Evolutionary conservation across 53 echinoderm and acorn worm species (phyloP), one percentile per base, ranked within the genome.

Genomic region (Pentamera pediparva): DNA sequence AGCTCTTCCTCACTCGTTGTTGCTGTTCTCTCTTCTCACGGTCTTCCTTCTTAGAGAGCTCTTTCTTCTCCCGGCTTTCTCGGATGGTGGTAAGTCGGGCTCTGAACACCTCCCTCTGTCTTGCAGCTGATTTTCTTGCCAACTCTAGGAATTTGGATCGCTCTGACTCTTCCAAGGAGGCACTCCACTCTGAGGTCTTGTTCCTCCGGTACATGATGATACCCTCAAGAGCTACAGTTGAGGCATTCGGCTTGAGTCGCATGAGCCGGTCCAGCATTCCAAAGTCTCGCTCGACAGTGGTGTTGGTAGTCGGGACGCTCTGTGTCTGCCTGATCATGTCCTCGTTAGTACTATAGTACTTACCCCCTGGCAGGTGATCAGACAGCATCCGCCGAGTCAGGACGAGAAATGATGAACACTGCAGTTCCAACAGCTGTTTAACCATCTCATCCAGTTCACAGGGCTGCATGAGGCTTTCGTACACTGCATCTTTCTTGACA

Each of bases 291-390:
- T 86, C 86, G 25, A 75, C 75, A 35, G 35, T 39, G 5, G 45
- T 37, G 60, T 86, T 86, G 22, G 80, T 80, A 31, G 65, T 75
- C 7, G 86, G 86, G 13, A 76, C 86, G 57, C 80, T 76, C 3
- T 17, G 29, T 10, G 65, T 67, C 56, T 86, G 57, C 15, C 34
- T 20, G 17, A 40, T 69, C 52, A 21, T 37, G 34, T 55, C 75
- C 29, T 35, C 69, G 48, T 17, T 29, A 30, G 54, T 69, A 26
- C 38, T 35, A 24, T 37, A 26, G 59, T 70, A 60, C 30, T 57
- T 43, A 6, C 71, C 58, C 28, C 70, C 75, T 64, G 53, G 2
- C 25, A 85, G 26, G 29, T 79, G 79, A 63, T 85, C 85, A 5
- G 37, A 27, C 7, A 85, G 39, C 53, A 85, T 55, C 15, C 61